phyloP scores from a whole-genome alignment of 2,797 vertebrate genomes.

The Phoebastria nigripes region DNA sequence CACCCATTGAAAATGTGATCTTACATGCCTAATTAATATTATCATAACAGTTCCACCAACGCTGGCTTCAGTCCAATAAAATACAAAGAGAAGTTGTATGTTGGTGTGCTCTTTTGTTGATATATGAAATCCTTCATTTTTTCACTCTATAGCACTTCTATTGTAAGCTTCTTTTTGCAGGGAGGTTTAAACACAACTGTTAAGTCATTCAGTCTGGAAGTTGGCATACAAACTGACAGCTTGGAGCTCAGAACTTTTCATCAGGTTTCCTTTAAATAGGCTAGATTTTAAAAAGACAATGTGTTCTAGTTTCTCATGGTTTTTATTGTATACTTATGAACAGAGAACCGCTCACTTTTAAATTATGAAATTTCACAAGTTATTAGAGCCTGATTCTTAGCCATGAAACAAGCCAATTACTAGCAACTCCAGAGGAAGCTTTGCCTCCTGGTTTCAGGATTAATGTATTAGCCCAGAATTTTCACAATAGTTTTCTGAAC shows the following conservation, averaged over 20 bases:
- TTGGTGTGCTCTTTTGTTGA: slow-evolving; percentile 44
- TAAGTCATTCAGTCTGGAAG: slow-evolving; percentile 38
- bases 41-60: slow-evolving; percentile 30
- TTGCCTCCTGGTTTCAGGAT: not conserved
- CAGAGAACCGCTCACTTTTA: not conserved
- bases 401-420: not conserved
- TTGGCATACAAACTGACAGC: slow-evolving; percentile 26
- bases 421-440: not conserved
- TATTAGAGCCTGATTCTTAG: slow-evolving; percentile 12
- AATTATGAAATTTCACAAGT: slow-evolving; percentile 23
- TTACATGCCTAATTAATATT: slow-evolving; percentile 55
- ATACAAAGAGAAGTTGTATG: slow-evolving; percentile 51
- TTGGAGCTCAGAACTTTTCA: slow-evolving; percentile 36
- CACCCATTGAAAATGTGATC: slow-evolving; percentile 51
- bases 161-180: slow-evolving; percentile 27
- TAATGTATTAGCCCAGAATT: not conserved
- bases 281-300: not conserved
- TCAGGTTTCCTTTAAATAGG: slow-evolving; percentile 19
- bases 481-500: not conserved
- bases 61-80: slow-evolving; percentile 18
- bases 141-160: slow-evolving; percentile 28
- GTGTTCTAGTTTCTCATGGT: not conserved
- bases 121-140: slow-evolving; percentile 34
- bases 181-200: slow-evolving; percentile 24
- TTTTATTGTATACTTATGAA: not conserved